Evolutionary conservation across 2,797 vertebrate genomes (phyloP).

Genomic region (Schizopygopsis malacanthus): DNA sequence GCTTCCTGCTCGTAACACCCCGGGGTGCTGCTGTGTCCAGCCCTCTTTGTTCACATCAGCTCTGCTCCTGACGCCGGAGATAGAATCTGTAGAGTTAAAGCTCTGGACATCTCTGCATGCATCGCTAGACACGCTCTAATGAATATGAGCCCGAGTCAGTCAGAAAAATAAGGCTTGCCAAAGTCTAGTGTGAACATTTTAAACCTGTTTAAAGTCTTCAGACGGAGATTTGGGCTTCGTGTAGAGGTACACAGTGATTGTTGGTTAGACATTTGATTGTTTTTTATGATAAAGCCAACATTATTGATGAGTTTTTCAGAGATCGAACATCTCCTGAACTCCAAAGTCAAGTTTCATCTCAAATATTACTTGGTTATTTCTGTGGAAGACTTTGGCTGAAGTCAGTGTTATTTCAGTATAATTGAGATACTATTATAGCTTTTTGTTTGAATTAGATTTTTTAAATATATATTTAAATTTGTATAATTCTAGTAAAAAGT

Average conservation of each 20-base stretch:
- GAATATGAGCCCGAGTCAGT: neutral
- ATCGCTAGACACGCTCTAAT: too few species aligned
- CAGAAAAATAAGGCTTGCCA: neutral
- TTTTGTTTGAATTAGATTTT: neutral
- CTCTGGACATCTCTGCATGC: conserved; percentile 25
- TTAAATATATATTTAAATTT: too few species aligned
- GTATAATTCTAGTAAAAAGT: too few species aligned
- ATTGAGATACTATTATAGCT: neutral
- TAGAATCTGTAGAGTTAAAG: conserved; percentile 58
- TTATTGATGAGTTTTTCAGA: neutral
- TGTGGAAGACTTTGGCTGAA: too few species aligned
- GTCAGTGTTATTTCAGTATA: neutral
- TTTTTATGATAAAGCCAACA: neutral
- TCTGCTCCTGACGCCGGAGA: conserved; percentile 78
- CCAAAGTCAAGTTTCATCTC: neutral
- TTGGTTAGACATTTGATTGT: neutral
- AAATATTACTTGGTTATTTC: too few species aligned
- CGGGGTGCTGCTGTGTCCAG: conserved; percentile 70
- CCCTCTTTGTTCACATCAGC: conserved; percentile 79
- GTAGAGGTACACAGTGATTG: neutral
- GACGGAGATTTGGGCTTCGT: neutral
- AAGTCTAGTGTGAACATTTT: neutral
- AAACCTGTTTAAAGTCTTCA: too few species aligned
- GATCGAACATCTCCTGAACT: neutral
- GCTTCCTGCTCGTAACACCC: conserved; percentile 79